These are phyloP conservation scores for Pseudorectes ferrugineus DNA, from an alignment of 2,113 vertebrate species.

Conservation along the genomic window DNA sequence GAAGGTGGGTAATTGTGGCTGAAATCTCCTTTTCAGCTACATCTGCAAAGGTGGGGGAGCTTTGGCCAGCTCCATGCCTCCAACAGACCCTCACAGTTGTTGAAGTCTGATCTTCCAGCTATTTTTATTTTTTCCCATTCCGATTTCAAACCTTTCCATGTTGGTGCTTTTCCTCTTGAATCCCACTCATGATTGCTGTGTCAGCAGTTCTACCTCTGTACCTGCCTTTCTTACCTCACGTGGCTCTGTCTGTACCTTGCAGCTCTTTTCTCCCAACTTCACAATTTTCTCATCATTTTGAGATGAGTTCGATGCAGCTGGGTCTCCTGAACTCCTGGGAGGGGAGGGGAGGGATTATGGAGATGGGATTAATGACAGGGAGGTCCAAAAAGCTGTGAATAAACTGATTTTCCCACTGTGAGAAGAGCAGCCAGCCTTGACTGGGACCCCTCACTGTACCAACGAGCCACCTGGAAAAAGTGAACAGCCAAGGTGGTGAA, in stretches of 20 bases:
- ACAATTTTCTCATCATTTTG: neutral
- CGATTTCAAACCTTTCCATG: neutral
- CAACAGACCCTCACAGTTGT: neutral
- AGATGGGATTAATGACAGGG: neutral
- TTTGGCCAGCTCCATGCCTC: neutral
- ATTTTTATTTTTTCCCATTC: neutral
- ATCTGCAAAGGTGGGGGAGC: neutral
- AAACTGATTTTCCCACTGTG: neutral
- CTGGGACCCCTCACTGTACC: neutral
- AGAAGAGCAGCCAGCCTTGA: neutral
- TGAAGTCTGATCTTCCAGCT: neutral
- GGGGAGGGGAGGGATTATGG: neutral
- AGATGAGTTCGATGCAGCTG: neutral
- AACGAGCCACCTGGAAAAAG: neutral
- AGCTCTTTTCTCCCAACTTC: neutral
- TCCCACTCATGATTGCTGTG: fast-evolving
- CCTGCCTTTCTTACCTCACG: neutral
- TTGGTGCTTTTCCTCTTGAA: neutral
- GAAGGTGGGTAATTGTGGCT: neutral
- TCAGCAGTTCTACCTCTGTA: neutral
- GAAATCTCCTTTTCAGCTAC: neutral
- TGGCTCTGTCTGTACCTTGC: neutral
- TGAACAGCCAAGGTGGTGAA: neutral
- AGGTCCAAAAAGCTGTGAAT: neutral
- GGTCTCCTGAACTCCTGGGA: neutral